Conservation (phyloP, 1,140 invertebrate species). For the Cyclargus thomasi region DNA sequence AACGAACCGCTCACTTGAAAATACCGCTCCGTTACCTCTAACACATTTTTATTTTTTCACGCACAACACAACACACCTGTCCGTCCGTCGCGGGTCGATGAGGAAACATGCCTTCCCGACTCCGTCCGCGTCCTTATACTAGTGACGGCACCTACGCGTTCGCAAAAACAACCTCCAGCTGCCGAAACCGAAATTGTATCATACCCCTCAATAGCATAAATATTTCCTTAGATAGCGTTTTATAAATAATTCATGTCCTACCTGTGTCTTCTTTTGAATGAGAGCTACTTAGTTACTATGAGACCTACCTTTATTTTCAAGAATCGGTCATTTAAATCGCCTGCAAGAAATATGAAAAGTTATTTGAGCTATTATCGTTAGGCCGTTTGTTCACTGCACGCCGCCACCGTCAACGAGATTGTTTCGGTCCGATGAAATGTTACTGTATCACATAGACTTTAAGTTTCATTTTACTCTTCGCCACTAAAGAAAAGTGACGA, state of each 20-base stretch:
- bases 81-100: constrained; percentile 46
- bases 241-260: background rate
- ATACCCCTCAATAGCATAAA: constrained; percentile 26
- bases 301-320: background rate
- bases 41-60: background rate
- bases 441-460: too few relatives aligned
- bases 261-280: background rate
- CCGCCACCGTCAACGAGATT: too few relatives aligned
- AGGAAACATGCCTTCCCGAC: constrained; percentile 46
- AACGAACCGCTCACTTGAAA: background rate
- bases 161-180: constrained; percentile 28
- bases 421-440: too few relatives aligned
- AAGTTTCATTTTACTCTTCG: too few relatives aligned
- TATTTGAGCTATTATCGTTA: too few relatives aligned
- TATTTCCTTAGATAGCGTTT: constrained; percentile 10
- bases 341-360: too few relatives aligned
- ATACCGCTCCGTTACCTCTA: background rate
- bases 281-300: background rate
- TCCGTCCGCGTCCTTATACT: constrained; percentile 50
- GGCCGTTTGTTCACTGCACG: too few relatives aligned
- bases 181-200: constrained; percentile 25
- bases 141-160: constrained; percentile 47
- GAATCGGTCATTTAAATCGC: too few relatives aligned
- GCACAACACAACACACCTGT: constrained; percentile 34
- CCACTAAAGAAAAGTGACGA: too few relatives aligned